A percentile compares a stretch with the other conserved stretches of the same genome.
phyloP scores from a whole-genome alignment of 2,113 vertebrate species.

The Sceloporus tristichus region DNA sequence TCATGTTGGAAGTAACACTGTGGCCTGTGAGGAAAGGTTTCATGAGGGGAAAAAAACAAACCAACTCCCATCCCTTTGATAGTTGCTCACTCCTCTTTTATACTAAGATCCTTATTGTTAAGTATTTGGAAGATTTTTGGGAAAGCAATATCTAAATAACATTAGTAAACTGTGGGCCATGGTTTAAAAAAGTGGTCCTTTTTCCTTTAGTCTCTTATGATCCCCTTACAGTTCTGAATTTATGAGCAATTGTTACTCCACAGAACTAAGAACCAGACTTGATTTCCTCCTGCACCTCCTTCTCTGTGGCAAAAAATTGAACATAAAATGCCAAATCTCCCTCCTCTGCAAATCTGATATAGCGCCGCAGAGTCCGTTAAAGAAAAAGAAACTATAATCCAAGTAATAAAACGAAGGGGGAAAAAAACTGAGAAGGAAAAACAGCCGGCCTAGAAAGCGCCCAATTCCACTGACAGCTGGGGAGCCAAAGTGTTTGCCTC shows the following conservation, averaged over 20 bases:
- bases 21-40: no score
- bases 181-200: not conserved
- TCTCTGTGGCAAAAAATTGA: not conserved
- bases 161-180: not conserved
- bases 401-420: conserved; percentile 13
- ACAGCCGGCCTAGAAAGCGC: not conserved
- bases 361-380: not conserved
- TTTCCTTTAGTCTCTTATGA: not conserved
- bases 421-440: not conserved
- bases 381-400: conserved; percentile 6
- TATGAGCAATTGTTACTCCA: not conserved
- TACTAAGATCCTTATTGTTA: not conserved
- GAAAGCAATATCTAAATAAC: not conserved
- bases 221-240: conserved; percentile 12
- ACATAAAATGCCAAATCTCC: conserved; percentile 2
- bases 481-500: not conserved
- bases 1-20: no score
- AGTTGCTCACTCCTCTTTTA: not conserved
- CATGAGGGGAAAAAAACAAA: no score
- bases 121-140: not conserved
- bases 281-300: not conserved
- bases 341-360: not conserved
- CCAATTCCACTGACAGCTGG: not conserved
- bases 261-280: not conserved
- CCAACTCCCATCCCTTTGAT: no score